Conservation (phyloP, 1,140 invertebrate species). For the Hycleus cichorii region DNA sequence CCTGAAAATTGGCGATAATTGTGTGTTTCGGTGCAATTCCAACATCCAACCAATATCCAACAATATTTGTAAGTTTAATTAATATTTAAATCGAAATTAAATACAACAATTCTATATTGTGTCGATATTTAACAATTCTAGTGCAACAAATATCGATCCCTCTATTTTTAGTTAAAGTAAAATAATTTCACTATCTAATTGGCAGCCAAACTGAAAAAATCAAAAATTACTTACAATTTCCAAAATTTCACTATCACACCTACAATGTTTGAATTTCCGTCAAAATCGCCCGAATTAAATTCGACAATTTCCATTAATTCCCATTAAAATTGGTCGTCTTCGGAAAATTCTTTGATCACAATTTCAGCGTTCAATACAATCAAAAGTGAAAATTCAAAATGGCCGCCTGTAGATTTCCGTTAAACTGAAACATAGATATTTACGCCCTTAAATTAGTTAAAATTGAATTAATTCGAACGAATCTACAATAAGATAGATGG, state of each 20-base stretch:
- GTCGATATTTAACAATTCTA: background rate
- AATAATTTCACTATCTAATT: slow-evolving; percentile 29
- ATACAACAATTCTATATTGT: too few species aligned
- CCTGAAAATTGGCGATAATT: background rate
- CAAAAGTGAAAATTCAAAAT: slow-evolving; percentile 43
- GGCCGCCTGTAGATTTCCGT: slow-evolving; percentile 32
- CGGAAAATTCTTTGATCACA: background rate
- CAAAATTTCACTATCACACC: too few species aligned
- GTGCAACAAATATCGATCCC: slow-evolving; percentile 31
- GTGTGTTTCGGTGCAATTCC: background rate
- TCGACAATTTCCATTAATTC: too few species aligned
- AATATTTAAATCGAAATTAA: slow-evolving; percentile 14
- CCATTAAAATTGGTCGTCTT: background rate
- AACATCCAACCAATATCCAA: background rate
- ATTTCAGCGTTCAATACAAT: slow-evolving; percentile 36
- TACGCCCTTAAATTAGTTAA: slow-evolving; percentile 18
- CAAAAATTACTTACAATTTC: too few species aligned
- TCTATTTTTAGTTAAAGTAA: slow-evolving; percentile 30
- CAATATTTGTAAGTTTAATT: background rate
- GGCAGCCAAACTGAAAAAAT: background rate
- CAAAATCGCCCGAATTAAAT: background rate
- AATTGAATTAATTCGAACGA: background rate
- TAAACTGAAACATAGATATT: slow-evolving; percentile 18
- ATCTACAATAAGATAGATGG: background rate
- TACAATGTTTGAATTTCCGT: background rate